Evolutionary conservation across 2,797 vertebrate genomes (phyloP), one percentile per base, ranked within the genome.

Genomic region (Crocidura indochinensis): DNA sequence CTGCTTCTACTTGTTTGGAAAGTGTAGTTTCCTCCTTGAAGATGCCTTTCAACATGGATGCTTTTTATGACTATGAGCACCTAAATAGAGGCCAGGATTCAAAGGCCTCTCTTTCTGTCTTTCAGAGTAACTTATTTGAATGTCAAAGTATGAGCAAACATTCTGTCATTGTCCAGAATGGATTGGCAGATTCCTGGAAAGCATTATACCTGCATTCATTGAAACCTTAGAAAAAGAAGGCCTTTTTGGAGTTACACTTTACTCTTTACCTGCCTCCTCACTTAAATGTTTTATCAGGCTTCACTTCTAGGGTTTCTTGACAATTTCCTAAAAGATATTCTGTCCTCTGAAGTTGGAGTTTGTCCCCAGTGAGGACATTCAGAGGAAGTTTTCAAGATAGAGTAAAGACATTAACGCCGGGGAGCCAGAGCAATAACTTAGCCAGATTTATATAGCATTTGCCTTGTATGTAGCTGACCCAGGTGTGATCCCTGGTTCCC

Each of bases 61-160:
- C 56, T 75, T 93, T 49, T 93, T 38, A 2, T 64, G 71, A 78
- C 67, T 81, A 14, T 69, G 80, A 84, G 27, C 56, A 71, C 75
- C 91, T 78, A 88, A 20, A 77, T 17, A 64, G 31, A 92, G 24
- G 6, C 53, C 22, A 65, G 14, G 85, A 46, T 26, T 86, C 68
- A 83, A 76, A 83, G 64, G 26, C 26, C 20, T 46, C 68, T 67
- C 65, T 38, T 24, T 78, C 38, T 60, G 11, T 44, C 75, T 75
- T 88, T 85, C 8, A 78, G 69, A 6, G 53, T 71, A 71, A 68
- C 65, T 14, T 10, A 15, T 73, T 31, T 90, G 84, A 73, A 88
- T 80, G 38, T 73, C 10, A 46, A 10, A 24, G 44, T 53, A 47
- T 26, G 20, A 20, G 22, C 44, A 4, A 1, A 20, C 46, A 64